Evolutionary conservation across 2,888 invertebrate genomes (phyloP).

Genomic region (Coronaproctus castanopsis): DNA sequence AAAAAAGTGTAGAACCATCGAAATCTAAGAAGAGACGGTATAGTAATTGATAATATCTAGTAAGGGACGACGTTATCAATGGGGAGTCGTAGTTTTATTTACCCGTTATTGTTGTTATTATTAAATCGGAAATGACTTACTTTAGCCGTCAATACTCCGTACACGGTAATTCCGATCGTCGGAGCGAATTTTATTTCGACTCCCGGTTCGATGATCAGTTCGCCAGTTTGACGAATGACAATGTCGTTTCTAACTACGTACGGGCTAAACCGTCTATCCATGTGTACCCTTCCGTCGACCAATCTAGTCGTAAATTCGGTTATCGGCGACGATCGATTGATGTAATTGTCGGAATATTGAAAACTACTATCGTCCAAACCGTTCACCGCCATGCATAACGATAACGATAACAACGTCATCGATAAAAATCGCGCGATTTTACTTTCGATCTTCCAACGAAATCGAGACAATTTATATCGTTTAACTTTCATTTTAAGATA

Average conservation of each 20-base stretch:
- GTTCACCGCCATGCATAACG: too few relatives aligned
- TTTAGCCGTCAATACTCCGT: conserved; percentile 70
- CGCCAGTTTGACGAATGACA: conserved; percentile 53
- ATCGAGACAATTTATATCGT: background rate
- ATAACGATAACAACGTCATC: background rate
- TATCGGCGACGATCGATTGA: background rate
- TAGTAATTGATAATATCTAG: too few relatives aligned
- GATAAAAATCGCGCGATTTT: background rate
- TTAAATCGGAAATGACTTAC: conserved; percentile 43
- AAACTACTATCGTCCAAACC: background rate
- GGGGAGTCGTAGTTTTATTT: too few relatives aligned
- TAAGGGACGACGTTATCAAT: too few relatives aligned
- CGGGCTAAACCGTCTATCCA: conserved; percentile 33
- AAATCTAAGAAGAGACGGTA: too few relatives aligned
- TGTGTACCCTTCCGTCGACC: background rate
- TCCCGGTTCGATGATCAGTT: conserved; percentile 71
- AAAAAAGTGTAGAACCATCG: too few relatives aligned
- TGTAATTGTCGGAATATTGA: background rate
- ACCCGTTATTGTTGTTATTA: too few relatives aligned
- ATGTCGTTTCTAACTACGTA: conserved; percentile 61
- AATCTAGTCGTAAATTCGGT: conserved; percentile 2
- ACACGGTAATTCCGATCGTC: conserved; percentile 79
- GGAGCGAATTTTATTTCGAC: conserved; percentile 76
- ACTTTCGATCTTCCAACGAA: background rate
- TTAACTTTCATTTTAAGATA: background rate